Evolutionary conservation across 2,113 vertebrate species (phyloP).

Genomic region (Oncorhynchus kisutch): DNA sequence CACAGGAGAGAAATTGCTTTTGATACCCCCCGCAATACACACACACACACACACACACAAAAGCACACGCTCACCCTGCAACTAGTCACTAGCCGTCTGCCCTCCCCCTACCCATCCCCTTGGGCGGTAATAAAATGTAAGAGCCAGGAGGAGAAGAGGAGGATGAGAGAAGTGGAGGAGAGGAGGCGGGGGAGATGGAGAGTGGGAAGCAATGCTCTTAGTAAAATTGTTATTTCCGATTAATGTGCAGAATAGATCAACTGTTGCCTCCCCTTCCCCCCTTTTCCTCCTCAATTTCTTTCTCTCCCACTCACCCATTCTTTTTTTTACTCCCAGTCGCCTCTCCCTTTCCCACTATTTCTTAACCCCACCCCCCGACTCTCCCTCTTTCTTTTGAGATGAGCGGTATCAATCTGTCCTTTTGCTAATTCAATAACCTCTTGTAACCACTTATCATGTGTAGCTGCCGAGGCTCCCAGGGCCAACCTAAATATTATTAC

Average conservation of each 20-base stretch:
- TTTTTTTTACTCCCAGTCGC: neutral
- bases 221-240: constrained; percentile 11
- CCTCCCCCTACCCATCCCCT: neutral
- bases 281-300: neutral
- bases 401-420: neutral
- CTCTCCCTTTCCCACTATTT: neutral
- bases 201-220: constrained; percentile 14
- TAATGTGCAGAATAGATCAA: neutral
- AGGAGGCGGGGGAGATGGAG: neutral
- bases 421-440: constrained; percentile 19
- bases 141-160: neutral
- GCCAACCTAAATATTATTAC: constrained; percentile 31
- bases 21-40: neutral
- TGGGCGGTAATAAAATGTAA: neutral
- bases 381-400: neutral
- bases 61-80: neutral
- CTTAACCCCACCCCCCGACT: neutral
- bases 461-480: neutral
- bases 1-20: constrained; percentile 4
- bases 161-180: neutral
- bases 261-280: neutral
- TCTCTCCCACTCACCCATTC: neutral
- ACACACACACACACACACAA: neutral
- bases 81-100: constrained; percentile 1
- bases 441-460: constrained; percentile 4